Evolutionary conservation across 2,113 vertebrate species (phyloP).

Genomic region (Cyanoliseus patagonus): DNA sequence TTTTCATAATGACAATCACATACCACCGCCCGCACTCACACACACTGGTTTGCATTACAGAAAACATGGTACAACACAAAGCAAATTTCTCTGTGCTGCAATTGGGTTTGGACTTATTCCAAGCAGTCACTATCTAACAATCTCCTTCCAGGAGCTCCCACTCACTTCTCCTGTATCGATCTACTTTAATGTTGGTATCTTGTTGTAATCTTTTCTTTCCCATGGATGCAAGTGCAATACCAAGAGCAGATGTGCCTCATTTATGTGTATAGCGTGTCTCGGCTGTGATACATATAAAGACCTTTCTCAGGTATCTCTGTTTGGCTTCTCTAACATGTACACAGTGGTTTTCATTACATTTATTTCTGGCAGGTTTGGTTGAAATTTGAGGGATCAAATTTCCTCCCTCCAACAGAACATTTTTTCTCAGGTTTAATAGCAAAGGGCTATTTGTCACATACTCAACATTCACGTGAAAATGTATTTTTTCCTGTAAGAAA

Average conservation of each 20-base stretch:
- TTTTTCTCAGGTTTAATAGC: not conserved
- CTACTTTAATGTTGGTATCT: not conserved
- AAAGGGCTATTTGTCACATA: not conserved
- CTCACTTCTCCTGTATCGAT: not conserved
- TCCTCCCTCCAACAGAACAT: not conserved
- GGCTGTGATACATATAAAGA: not conserved
- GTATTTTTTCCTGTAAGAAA: not conserved
- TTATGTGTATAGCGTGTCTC: not conserved
- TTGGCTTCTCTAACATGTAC: not conserved
- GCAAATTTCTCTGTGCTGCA: constrained; percentile 8
- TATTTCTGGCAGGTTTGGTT: not conserved
- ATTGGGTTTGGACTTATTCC: constrained; percentile 15
- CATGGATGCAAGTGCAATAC: not conserved
- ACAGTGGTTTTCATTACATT: not conserved
- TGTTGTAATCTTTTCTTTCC: constrained; percentile 40
- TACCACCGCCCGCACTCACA: not conserved
- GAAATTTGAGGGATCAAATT: not conserved
- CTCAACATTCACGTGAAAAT: not conserved
- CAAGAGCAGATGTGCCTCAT: constrained; percentile 4
- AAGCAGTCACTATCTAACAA: constrained; percentile 42
- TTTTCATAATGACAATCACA: constrained; percentile 41
- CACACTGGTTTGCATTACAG: constrained; percentile 57
- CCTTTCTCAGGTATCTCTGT: not conserved
- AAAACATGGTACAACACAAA: not conserved
- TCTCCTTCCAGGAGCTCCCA: constrained; percentile 40